These are phyloP conservation scores for Hippolais icterina DNA, from an alignment of 2,113 vertebrate genomes.

Conservation along the genomic window DNA sequence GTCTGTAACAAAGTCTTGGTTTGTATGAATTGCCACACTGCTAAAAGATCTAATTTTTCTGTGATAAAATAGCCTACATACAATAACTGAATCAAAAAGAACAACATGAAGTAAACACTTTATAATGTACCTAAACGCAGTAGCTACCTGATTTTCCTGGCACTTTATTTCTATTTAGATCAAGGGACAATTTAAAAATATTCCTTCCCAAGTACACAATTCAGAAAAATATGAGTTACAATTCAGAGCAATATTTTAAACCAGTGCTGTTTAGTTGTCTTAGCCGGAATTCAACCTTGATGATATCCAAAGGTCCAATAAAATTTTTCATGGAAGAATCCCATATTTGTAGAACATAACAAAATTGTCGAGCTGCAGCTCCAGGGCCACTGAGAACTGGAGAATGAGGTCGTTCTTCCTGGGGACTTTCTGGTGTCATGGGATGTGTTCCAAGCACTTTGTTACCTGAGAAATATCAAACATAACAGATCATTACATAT, in stretches of 20 bases:
- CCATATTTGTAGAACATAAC: background rate
- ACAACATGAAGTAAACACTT: background rate
- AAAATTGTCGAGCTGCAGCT: constrained; percentile 39
- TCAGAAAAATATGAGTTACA: constrained; percentile 8
- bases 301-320: constrained; percentile 48
- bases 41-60: constrained; percentile 6
- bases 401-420: background rate
- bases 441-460: constrained; percentile 36
- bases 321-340: constrained; percentile 52
- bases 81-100: background rate
- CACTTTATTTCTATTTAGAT: constrained; percentile 66
- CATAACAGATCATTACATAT: constrained; percentile 41
- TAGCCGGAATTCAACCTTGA: constrained; percentile 35
- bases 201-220: constrained; percentile 14
- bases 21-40: background rate
- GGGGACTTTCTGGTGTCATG: background rate
- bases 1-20: background rate
- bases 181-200: constrained; percentile 46
- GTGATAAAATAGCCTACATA: background rate
- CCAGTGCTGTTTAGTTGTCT: constrained; percentile 21
- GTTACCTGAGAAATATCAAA: constrained; percentile 63
- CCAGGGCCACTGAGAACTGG: background rate
- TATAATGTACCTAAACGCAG: constrained; percentile 5
- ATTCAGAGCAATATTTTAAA: constrained; percentile 17
- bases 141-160: constrained; percentile 26